Evolutionary conservation across 2,797 vertebrate genomes (phyloP), one percentile per base, ranked within the genome.

Genomic region (Channallabes apus): DNA sequence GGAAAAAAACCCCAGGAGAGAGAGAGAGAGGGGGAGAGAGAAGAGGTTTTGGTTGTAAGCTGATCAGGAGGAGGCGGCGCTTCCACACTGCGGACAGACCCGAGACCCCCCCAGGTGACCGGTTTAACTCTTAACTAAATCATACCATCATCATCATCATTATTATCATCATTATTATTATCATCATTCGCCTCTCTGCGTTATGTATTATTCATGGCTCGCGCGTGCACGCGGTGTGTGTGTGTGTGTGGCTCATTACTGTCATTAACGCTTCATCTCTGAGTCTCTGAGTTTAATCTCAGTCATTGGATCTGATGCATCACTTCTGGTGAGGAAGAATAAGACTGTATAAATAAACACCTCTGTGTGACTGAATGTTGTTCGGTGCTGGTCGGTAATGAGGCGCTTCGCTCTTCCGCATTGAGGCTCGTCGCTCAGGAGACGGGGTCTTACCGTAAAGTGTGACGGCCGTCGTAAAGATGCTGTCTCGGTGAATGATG

Each of bases 41-140:
- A 7, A 86, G 88, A 82, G 89, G 91, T 24, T 24, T 67, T 9
- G 90, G 88, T 83, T 87, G 88, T 86, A 96, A 96, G 92, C 94
- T 93, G 94, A 95, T 96, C 94, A 95, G 91, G 92, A 94, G 91
- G 88, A 86, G 87, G 86, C 89, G 86, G 9, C n/a, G 78, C 77
- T 87, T 92, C 72, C 86, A 90, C 91, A 92, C 88, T 90, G 90
- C 86, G 90, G 80, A 88, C 84, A 75, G 85, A 85, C 87, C 91
- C 76, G 8, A 17, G 12, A 20, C 32, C 20, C 32, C 20, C 46
- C 46, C 46, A 78, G 76, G 76, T 78, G 61, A 61, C 11, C 18
- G 7, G 29, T 59, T 78, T 78, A 12, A 22, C 32, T 7, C 22
- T 0, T 0, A 9, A 32, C 17, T 22, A 1, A 14, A 29, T 29